Evolutionary conservation across 2,888 invertebrate genomes (phyloP).

Genomic region (Melangyna quadrimaculata): DNA sequence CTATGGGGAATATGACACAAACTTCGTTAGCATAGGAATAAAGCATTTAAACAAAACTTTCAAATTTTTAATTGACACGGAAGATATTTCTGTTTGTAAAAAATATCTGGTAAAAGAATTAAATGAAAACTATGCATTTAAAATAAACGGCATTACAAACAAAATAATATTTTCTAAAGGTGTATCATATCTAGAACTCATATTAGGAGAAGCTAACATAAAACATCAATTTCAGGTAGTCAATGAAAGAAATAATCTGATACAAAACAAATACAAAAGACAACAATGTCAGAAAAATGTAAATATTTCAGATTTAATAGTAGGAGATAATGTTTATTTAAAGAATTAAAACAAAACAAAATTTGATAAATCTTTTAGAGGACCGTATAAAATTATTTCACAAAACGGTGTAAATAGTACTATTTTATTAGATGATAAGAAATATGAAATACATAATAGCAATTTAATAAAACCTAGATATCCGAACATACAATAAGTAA

Average conservation of each 20-base stretch:
- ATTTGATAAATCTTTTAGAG: conserved; percentile 7
- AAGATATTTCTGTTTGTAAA: no score
- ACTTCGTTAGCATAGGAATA: no score
- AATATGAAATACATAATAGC: conserved; percentile 4
- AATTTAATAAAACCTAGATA: conserved; percentile 1
- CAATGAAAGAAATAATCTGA: not conserved
- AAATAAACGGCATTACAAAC: no score
- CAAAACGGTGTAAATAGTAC: not conserved
- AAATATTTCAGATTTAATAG: not conserved
- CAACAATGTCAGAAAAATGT: not conserved
- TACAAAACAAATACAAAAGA: not conserved
- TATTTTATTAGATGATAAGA: not conserved
- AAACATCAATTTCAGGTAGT: no score
- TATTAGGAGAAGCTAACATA: no score
- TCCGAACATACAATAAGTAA: not conserved
- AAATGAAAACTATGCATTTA: no score
- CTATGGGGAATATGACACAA: no score
- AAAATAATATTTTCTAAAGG: no score
- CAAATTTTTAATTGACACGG: no score
- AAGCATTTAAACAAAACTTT: no score
- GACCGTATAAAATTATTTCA: conserved; percentile 7
- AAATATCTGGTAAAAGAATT: no score
- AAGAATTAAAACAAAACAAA: not conserved
- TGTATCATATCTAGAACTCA: no score
- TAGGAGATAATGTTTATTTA: not conserved